Conservation (phyloP, 2,797 vertebrate species). For the Oreochromis mossambicus region DNA sequence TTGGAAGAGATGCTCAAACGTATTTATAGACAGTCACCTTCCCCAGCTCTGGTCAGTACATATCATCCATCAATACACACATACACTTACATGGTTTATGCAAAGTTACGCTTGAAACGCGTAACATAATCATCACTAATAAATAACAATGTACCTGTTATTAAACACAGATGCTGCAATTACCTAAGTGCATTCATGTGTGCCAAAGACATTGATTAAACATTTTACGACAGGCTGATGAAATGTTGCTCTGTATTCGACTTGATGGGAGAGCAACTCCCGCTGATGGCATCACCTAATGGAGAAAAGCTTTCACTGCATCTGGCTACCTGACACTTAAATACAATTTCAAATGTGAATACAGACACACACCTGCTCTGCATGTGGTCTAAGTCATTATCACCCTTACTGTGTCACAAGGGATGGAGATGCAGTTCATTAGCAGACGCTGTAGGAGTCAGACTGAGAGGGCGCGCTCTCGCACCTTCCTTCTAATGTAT, state of each 20-base stretch:
- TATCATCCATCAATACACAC: neutral
- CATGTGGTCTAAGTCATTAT: conserved; percentile 11
- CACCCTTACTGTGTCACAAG: neutral
- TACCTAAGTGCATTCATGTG: neutral
- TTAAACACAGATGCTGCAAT: neutral
- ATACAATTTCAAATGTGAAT: neutral
- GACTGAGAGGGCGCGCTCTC: neutral
- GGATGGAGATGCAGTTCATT: conserved; percentile 3
- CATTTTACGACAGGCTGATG: neutral
- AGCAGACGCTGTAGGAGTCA: neutral
- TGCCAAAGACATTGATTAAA: neutral
- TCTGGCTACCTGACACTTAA: neutral
- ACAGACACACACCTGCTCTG: neutral
- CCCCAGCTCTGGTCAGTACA: neutral
- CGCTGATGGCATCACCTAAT: neutral
- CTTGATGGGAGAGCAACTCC: neutral
- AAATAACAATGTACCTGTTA: neutral
- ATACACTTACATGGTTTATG: neutral
- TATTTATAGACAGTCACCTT: neutral
- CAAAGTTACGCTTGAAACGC: neutral
- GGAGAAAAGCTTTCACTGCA: neutral
- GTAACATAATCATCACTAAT: neutral
- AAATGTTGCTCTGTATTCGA: neutral
- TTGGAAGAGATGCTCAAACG: neutral
- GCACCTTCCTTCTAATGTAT: neutral